These are phyloP conservation scores for Octopus bimaculoides DNA, from an alignment of 1,140 invertebrate species.

Conservation along the genomic window DNA sequence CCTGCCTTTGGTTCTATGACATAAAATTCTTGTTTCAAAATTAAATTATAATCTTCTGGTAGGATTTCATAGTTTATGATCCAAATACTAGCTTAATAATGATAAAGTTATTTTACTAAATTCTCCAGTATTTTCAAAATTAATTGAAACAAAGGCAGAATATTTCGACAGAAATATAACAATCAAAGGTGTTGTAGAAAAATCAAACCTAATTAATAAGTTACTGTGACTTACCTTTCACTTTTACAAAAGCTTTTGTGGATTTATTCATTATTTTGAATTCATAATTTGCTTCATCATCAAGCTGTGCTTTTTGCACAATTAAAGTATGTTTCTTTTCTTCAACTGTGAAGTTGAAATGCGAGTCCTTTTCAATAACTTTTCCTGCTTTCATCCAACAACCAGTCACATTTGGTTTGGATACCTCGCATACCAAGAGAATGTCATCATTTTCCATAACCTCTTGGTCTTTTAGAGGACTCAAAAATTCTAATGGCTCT, in stretches of 20 bases:
- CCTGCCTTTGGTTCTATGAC: too few relatives aligned
- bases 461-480: constrained; percentile 38
- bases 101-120: too few relatives aligned
- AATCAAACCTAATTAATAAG: background rate
- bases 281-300: constrained; percentile 42
- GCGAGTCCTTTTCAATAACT: constrained; percentile 80
- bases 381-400: constrained; percentile 91
- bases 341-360: constrained; percentile 88
- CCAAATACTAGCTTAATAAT: too few relatives aligned
- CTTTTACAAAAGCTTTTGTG: constrained; percentile 38
- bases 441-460: constrained; percentile 33
- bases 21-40: too few relatives aligned
- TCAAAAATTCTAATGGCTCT: constrained; percentile 41
- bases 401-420: constrained; percentile 75
- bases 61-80: too few relatives aligned
- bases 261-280: constrained; percentile 40
- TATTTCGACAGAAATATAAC: too few relatives aligned
- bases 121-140: too few relatives aligned
- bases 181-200: too few relatives aligned
- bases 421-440: constrained; percentile 49
- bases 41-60: too few relatives aligned
- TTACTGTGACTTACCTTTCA: constrained; percentile 35
- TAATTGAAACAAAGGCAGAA: too few relatives aligned
- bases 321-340: constrained; percentile 70
- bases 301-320: constrained; percentile 70